These are phyloP conservation scores for Ochropleura leucogaster DNA, from an alignment of 2,888 invertebrate genomes.

Conservation along the genomic window DNA sequence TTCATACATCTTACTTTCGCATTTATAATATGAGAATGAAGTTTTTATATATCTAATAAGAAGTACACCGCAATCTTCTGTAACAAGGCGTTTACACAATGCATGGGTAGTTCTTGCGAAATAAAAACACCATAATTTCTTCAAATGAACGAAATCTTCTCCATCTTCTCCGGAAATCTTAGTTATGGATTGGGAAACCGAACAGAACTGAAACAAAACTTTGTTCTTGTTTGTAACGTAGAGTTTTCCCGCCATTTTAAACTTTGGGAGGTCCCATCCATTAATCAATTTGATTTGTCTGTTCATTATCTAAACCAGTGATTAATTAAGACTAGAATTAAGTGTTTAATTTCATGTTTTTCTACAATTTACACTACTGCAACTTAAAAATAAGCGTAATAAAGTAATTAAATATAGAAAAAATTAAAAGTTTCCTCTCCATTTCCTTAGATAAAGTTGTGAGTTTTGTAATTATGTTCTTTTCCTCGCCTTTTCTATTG, in stretches of 20 bases:
- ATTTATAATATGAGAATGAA: no score
- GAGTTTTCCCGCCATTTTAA: constrained; percentile 33
- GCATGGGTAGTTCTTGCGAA: not conserved
- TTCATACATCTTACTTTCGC: no score
- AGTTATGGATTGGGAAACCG: not conserved
- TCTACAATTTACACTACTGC: not conserved
- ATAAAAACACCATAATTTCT: not conserved
- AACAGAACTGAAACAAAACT: constrained; percentile 18
- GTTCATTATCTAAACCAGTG: not conserved
- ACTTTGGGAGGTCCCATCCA: constrained; percentile 1
- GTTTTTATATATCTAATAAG: not conserved
- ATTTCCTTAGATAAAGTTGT: constrained; percentile 7
- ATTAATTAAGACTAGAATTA: not conserved
- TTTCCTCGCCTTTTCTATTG: constrained; percentile 33
- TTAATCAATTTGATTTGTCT: constrained; percentile 4
- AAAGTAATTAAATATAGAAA: not conserved
- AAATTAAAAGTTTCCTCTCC: not conserved
- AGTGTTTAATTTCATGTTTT: not conserved
- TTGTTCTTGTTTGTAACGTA: constrained; percentile 14
- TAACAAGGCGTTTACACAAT: not conserved
- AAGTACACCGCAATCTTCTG: not conserved
- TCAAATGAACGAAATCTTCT: not conserved
- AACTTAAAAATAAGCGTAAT: not conserved
- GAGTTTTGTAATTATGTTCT: constrained; percentile 25
- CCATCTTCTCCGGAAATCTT: not conserved